Conservation (phyloP, 2,797 vertebrate genomes). For the Poecile montanus region DNA sequence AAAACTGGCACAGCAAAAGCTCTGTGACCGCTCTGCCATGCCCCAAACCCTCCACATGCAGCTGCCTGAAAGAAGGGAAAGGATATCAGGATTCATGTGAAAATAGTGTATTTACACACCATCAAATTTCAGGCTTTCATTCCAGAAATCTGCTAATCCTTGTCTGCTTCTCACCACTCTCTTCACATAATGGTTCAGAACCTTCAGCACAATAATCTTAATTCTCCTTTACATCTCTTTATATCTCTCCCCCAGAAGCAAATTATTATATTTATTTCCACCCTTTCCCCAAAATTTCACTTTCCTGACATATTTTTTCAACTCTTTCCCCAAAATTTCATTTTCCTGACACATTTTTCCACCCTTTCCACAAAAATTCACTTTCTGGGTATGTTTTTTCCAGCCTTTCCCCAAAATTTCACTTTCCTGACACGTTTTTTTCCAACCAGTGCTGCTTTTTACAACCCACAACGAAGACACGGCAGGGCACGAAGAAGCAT, state of each 20-base stretch:
- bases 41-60: not conserved
- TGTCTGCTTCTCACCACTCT: not conserved
- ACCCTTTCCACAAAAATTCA: not conserved
- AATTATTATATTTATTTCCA: not conserved
- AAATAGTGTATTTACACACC: not conserved
- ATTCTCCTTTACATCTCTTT: not conserved
- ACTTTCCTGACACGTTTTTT: not conserved
- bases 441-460: not conserved
- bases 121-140: not conserved
- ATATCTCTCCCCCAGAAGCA: not conserved
- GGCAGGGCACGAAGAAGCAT: not conserved
- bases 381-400: not conserved
- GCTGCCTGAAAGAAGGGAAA: not conserved
- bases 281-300: not conserved
- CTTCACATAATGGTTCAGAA: not conserved
- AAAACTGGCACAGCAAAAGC: not conserved
- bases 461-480: rapidly evolving
- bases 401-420: not conserved
- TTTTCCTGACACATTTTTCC: not conserved
- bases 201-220: not conserved
- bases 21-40: not conserved
- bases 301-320: not conserved
- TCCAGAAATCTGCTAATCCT: not conserved
- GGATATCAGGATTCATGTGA: not conserved
- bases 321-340: not conserved